Percentiles rank a stretch among this genome's conserved stretches.
phyloP scores from a whole-genome alignment of 2,888 invertebrate species.

The Syrista parreyssii region DNA sequence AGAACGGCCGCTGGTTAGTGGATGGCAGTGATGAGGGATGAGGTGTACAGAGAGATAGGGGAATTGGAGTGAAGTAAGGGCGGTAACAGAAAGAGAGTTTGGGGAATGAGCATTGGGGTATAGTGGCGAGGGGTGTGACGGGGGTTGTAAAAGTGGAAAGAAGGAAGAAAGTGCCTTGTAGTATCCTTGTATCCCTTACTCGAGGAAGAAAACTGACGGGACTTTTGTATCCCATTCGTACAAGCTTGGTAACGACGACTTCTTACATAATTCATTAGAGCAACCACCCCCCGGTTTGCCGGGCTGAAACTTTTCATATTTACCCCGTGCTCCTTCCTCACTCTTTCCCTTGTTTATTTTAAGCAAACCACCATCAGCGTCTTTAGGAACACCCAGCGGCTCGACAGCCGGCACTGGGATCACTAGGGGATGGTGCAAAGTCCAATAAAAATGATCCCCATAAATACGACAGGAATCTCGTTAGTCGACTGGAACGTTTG shows the following conservation, averaged over 20 bases:
- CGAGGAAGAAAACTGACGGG: background rate
- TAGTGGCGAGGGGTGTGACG: too few relatives aligned
- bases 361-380: background rate
- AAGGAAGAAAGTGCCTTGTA: background rate
- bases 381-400: background rate
- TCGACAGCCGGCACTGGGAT: background rate
- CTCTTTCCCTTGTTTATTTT: background rate
- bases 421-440: background rate
- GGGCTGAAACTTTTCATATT: slow-evolving; percentile 3
- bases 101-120: background rate
- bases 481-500: background rate
- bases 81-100: background rate
- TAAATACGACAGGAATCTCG: background rate
- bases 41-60: background rate
- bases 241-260: background rate
- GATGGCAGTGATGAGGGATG: background rate
- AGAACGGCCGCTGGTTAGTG: background rate
- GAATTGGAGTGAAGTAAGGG: background rate
- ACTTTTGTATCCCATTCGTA: background rate
- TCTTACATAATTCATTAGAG: slow-evolving; percentile 4
- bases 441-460: slow-evolving; percentile 2
- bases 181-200: background rate
- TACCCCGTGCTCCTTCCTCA: background rate
- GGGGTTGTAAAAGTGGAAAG: background rate
- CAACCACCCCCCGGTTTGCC: background rate